Evolutionary conservation across 2,888 invertebrate species (phyloP).

Genomic region (Rosalia funebris): DNA sequence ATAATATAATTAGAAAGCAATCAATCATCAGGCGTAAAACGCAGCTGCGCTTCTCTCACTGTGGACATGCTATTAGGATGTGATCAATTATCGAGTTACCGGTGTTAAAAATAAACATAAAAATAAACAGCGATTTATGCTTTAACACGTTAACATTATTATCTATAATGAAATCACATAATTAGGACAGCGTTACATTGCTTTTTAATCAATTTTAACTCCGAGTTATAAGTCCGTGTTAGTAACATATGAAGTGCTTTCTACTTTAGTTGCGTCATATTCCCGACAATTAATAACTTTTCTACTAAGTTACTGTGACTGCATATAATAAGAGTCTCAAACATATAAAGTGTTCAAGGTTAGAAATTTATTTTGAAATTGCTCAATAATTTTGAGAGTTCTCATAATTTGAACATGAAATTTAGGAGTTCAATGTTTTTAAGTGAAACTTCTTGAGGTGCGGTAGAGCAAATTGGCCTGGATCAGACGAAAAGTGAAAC

Average conservation of each 20-base stretch:
- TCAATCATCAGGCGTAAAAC: slow-evolving; percentile 59
- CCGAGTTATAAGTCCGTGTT: not conserved
- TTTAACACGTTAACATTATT: slow-evolving; percentile 24
- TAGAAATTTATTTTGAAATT: too few relatives aligned
- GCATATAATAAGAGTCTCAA: too few relatives aligned
- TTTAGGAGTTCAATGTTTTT: too few relatives aligned
- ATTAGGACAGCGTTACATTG: slow-evolving; percentile 12
- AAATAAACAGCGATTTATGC: slow-evolving; percentile 11
- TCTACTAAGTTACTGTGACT: too few relatives aligned
- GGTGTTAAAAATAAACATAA: slow-evolving; percentile 46
- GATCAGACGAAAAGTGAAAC: too few relatives aligned
- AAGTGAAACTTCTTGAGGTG: too few relatives aligned
- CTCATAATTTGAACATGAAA: too few relatives aligned
- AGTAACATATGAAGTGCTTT: not conserved
- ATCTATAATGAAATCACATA: slow-evolving; percentile 23
- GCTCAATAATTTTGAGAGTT: too few relatives aligned
- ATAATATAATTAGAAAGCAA: slow-evolving; percentile 63
- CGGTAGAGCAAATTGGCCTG: too few relatives aligned
- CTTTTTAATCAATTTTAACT: slow-evolving; percentile 19
- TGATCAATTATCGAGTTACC: slow-evolving; percentile 55
- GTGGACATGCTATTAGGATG: slow-evolving; percentile 53
- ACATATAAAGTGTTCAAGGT: too few relatives aligned
- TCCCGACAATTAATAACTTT: too few relatives aligned
- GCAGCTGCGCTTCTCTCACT: slow-evolving; percentile 58
- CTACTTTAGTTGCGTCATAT: not conserved